phyloP scores from a whole-genome alignment of 2,113 vertebrate genomes.

The Melanerpes aurifrons region DNA sequence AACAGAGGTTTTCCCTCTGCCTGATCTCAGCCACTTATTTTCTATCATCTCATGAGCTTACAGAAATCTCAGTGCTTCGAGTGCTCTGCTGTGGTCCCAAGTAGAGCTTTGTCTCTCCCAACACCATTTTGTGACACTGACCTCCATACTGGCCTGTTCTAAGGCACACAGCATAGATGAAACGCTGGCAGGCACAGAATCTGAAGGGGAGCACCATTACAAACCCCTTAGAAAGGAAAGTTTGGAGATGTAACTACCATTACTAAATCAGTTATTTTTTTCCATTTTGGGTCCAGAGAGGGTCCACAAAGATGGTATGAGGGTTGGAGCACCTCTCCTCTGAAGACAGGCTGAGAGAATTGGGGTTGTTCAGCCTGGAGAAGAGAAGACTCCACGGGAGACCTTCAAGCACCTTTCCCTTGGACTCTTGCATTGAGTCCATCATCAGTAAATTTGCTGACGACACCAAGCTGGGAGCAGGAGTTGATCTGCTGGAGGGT shows the following conservation, averaged over 20 bases:
- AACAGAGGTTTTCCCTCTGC: background rate
- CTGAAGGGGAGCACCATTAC: background rate
- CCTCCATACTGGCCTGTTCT: background rate
- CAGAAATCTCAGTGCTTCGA: background rate
- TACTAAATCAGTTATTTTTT: background rate
- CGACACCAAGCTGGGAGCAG: no score
- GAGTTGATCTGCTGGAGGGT: no score
- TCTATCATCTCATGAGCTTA: background rate
- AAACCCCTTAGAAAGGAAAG: background rate
- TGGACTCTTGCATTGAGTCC: no score
- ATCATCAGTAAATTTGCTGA: no score
- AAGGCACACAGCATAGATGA: background rate
- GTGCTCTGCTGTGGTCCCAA: background rate
- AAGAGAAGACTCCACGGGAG: no score
- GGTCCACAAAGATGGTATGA: no score
- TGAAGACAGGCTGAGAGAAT: no score
- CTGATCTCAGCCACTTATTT: background rate
- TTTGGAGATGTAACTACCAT: background rate
- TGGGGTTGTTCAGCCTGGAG: no score
- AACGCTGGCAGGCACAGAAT: background rate
- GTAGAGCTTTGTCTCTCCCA: background rate
- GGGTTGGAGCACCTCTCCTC: no score
- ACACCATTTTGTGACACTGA: background rate
- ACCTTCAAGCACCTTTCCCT: no score
- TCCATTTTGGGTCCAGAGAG: background rate